Evolutionary conservation across 2,888 invertebrate genomes (phyloP).

Genomic region (Diaperis boleti): DNA sequence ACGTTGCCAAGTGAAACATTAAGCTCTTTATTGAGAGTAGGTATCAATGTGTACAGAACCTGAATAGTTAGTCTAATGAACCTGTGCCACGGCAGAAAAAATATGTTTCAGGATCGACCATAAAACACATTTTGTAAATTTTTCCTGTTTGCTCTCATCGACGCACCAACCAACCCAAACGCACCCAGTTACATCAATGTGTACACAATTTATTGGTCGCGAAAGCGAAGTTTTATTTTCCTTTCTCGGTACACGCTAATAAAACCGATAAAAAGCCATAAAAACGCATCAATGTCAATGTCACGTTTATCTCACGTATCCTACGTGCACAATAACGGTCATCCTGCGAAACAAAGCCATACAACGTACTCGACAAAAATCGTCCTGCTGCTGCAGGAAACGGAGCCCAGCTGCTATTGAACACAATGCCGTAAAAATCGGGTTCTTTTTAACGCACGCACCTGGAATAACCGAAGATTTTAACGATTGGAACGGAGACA

Average conservation of each 20-base stretch:
- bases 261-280: conserved; percentile 43
- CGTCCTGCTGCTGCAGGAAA: conserved; percentile 28
- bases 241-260: conserved; percentile 42
- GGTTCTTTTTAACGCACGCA: conserved; percentile 21
- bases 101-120: no score
- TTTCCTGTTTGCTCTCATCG: no score
- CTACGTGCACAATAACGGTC: conserved; percentile 41
- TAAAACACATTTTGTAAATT: no score
- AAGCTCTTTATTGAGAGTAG: no score
- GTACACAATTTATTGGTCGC: conserved; percentile 14
- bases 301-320: conserved; percentile 46
- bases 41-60: no score
- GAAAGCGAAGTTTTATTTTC: conserved; percentile 37
- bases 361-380: conserved; percentile 24
- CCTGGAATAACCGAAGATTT: no score
- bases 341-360: no score
- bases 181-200: conserved; percentile 3
- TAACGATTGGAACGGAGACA: conserved; percentile 7
- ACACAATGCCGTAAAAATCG: conserved; percentile 18
- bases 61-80: no score
- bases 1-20: no score
- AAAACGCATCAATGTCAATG: conserved; percentile 50
- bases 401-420: conserved; percentile 24
- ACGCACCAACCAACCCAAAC: neutral
- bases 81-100: no score